Conservation (phyloP, 2,888 invertebrate species). For the Thereva unica region DNA sequence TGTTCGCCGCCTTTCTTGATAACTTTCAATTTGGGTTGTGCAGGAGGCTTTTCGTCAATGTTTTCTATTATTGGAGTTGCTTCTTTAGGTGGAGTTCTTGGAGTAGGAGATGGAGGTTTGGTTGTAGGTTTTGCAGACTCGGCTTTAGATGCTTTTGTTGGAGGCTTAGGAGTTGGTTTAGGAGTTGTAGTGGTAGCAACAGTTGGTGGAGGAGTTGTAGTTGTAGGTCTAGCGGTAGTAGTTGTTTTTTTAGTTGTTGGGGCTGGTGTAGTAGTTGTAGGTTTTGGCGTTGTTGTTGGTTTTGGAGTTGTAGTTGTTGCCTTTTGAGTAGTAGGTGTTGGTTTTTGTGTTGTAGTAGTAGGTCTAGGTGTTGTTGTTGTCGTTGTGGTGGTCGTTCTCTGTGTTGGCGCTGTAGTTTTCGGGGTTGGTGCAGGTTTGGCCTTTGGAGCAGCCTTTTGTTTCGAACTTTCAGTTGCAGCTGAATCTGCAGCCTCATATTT, state of each 20-base stretch:
- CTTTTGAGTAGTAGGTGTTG: constrained; percentile 42
- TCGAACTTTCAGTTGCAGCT: constrained; percentile 28
- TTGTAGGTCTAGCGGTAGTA: constrained; percentile 44
- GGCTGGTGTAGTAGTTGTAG: constrained; percentile 43
- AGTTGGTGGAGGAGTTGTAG: constrained; percentile 43
- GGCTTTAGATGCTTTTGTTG: constrained; percentile 45
- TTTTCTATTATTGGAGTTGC: constrained; percentile 63
- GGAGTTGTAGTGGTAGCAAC: constrained; percentile 42
- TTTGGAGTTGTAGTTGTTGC: constrained; percentile 39
- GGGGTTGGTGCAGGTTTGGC: constrained; percentile 43
- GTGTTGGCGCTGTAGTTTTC: constrained; percentile 43
- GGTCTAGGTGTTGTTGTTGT: constrained; percentile 46
- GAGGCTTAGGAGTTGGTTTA: constrained; percentile 44
- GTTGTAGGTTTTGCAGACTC: constrained; percentile 41
- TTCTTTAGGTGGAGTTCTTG: constrained; percentile 42
- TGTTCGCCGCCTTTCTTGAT: constrained; percentile 63
- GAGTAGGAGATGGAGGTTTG: constrained; percentile 42
- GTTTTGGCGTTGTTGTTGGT: constrained; percentile 42
- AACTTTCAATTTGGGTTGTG: constrained; percentile 63
- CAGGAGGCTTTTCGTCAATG: constrained; percentile 62
- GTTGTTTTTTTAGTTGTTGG: constrained; percentile 46
- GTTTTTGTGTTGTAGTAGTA: constrained; percentile 43
- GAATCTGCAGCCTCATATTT: constrained; percentile 54
- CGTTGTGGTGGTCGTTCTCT: constrained; percentile 46
- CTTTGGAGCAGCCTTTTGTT: constrained; percentile 35